phyloP scores from a whole-genome alignment of 2,113 vertebrate genomes.

The Mungos mungo region DNA sequence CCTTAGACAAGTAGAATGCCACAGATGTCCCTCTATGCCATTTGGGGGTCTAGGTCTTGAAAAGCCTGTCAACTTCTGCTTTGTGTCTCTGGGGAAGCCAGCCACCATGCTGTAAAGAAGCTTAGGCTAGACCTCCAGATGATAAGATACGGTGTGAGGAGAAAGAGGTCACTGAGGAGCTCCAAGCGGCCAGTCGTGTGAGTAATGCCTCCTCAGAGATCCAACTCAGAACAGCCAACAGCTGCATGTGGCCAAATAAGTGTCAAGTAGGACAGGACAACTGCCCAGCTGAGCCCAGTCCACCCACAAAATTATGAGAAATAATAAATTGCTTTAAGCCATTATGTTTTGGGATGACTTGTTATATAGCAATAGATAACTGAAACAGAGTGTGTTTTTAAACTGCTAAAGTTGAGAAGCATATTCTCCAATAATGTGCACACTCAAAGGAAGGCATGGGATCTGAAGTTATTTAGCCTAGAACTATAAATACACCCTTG shows the following conservation, averaged over 20 bases:
- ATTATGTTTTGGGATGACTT: background rate
- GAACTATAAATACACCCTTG: background rate
- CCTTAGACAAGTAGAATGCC: background rate
- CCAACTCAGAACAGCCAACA: background rate
- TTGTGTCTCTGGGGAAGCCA: background rate
- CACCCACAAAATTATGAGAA: background rate
- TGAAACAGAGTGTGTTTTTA: background rate
- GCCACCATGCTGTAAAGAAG: background rate
- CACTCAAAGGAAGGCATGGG: background rate
- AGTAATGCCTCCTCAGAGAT: background rate
- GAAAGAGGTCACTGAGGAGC: background rate
- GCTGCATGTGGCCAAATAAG: background rate
- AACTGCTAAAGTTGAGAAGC: background rate
- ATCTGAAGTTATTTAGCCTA: background rate
- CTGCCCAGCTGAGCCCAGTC: background rate
- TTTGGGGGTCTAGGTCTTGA: background rate
- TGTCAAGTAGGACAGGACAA: background rate
- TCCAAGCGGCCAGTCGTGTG: no score
- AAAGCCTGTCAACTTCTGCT: background rate
- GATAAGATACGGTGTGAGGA: background rate
- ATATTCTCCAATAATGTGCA: background rate
- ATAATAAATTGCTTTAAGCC: background rate
- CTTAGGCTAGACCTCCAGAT: background rate
- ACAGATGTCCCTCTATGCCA: background rate
- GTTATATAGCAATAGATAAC: background rate